phyloP scores from a whole-genome alignment of 2,797 vertebrate species.

The Periophthalmus magnuspinnatus region DNA sequence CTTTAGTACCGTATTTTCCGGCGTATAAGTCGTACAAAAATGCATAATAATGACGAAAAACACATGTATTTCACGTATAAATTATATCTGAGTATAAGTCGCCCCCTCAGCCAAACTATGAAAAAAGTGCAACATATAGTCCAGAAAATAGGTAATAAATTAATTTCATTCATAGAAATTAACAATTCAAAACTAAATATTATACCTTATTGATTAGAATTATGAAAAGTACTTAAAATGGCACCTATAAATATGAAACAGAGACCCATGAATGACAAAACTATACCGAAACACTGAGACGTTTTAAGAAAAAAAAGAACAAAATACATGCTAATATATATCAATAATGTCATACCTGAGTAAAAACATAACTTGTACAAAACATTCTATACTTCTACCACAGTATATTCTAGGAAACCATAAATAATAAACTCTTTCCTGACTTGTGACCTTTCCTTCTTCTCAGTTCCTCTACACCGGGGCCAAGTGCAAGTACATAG shows the following conservation, averaged over 20 bases:
- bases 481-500: conserved; percentile 25
- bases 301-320: no score
- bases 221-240: not conserved
- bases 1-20: no score
- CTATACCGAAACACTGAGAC: no score
- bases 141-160: no score
- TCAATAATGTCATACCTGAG: not conserved
- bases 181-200: not conserved
- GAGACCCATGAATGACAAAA: not conserved
- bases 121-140: no score
- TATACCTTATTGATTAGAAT: not conserved
- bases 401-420: not conserved
- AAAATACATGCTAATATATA: no score
- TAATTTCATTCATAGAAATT: not conserved
- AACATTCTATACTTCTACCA: not conserved
- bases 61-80: no score
- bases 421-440: conserved; percentile 32
- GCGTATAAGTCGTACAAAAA: no score
- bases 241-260: not conserved
- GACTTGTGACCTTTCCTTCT: conserved; percentile 11
- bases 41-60: no score
- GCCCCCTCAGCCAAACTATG: no score
- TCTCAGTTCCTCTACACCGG: conserved; percentile 28
- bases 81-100: no score
- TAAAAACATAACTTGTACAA: not conserved